Evolutionary conservation across 2,113 vertebrate species (phyloP).

Genomic region (Fregata magnificens): DNA sequence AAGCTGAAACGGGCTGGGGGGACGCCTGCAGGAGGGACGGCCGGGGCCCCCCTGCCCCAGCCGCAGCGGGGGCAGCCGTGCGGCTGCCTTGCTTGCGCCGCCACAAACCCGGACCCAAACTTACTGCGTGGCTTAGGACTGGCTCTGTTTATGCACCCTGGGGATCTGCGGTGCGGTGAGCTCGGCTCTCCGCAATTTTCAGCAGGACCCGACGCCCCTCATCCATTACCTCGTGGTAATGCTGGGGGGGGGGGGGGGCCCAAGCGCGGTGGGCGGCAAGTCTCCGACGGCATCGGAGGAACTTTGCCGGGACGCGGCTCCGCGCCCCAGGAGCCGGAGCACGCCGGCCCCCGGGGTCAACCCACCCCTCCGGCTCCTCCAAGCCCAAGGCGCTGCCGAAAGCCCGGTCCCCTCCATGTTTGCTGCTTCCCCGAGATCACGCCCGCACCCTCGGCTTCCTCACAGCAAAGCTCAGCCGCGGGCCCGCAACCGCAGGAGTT

Average conservation of each 20-base stretch:
- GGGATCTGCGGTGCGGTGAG: background rate
- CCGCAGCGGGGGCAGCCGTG: background rate
- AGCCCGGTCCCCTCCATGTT: background rate
- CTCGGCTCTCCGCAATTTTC: background rate
- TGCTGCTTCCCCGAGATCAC: background rate
- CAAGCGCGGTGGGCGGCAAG: background rate
- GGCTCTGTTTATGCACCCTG: background rate
- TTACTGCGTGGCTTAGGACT: background rate
- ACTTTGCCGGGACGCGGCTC: background rate
- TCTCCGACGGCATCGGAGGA: background rate
- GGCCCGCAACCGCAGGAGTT: background rate
- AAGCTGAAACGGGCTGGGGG: background rate
- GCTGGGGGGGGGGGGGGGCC: accelerated
- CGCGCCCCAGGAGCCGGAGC: background rate
- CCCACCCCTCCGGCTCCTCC: accelerated
- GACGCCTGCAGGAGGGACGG: background rate
- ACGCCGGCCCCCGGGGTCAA: background rate
- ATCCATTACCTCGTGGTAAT: accelerated
- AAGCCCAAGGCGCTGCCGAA: background rate
- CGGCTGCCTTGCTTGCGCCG: background rate
- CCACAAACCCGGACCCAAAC: background rate
- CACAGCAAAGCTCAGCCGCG: background rate
- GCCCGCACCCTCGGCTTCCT: background rate
- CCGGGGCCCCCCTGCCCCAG: background rate
- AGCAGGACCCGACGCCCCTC: background rate